Conservation (phyloP, 2,888 invertebrate genomes). For the Pardosa pseudoannulata region DNA sequence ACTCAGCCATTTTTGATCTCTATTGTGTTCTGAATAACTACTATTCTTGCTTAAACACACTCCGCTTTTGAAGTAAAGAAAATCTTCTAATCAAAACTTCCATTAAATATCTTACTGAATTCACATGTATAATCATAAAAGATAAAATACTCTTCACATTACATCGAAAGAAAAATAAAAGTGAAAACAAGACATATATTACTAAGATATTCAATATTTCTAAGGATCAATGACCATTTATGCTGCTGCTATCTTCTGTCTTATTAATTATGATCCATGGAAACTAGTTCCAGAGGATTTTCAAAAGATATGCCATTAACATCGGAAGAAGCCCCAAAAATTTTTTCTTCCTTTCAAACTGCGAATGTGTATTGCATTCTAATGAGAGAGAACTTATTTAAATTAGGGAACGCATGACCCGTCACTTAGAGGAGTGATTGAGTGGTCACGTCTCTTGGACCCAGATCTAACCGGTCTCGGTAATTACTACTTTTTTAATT, state of each 20-base stretch:
- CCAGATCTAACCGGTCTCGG: neutral
- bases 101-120: too few relatives aligned
- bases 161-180: too few relatives aligned
- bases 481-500: neutral
- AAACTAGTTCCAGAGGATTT: neutral
- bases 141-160: too few relatives aligned
- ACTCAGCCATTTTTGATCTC: too few relatives aligned
- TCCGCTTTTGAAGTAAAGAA: too few relatives aligned
- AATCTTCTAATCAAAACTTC: too few relatives aligned
- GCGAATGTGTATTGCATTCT: neutral
- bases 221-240: neutral
- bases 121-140: too few relatives aligned
- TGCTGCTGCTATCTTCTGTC: neutral
- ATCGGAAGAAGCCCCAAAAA: neutral
- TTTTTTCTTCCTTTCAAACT: neutral
- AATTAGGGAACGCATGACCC: neutral
- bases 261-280: neutral
- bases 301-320: neutral
- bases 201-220: too few relatives aligned
- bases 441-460: neutral
- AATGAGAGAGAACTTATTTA: neutral
- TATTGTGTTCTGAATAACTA: too few relatives aligned
- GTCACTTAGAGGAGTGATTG: neutral
- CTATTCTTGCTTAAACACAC: too few relatives aligned
- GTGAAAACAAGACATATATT: too few relatives aligned